Percentiles rank a stretch among this genome's conserved stretches.
Evolutionary conservation across 1,140 invertebrate species (phyloP).

Genomic region (Zaprionus taronus): DNA sequence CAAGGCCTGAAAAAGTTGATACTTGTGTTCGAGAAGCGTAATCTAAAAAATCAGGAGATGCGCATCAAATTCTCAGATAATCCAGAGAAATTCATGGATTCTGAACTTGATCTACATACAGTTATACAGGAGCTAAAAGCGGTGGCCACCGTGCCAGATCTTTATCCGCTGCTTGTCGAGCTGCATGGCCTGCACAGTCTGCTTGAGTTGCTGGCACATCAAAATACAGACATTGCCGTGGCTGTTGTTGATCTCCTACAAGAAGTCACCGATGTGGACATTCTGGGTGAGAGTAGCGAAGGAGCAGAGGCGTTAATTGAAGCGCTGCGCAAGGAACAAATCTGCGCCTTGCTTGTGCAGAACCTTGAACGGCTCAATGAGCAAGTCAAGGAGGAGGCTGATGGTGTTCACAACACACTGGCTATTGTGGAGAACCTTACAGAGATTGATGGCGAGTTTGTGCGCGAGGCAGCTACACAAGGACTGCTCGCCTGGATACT

Average conservation of each 20-base stretch:
- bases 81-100: conserved; percentile 99
- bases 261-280: conserved; percentile 98
- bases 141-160: conserved; percentile 97
- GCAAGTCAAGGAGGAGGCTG: conserved; percentile 95
- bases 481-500: conserved; percentile 97
- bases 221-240: conserved; percentile 97
- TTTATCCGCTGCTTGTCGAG: conserved; percentile 96
- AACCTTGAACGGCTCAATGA: conserved; percentile 98
- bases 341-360: conserved; percentile 95
- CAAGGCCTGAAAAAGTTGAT: conserved; percentile 94
- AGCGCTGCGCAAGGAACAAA: conserved; percentile 93
- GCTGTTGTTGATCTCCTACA: conserved; percentile 93
- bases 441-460: conserved; percentile 95
- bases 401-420: conserved; percentile 98
- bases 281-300: conserved; percentile 95
- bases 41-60: conserved; percentile 98
- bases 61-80: conserved; percentile 99
- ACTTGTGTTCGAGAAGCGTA: conserved; percentile 96
- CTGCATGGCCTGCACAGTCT: conserved; percentile 94
- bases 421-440: conserved; percentile 96
- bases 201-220: conserved; percentile 97
- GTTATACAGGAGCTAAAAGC: conserved; percentile 96
- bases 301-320: conserved; percentile 92
- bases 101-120: conserved; percentile 97
- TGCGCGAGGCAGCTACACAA: conserved; percentile 93